Evolutionary conservation across 2,113 vertebrate genomes (phyloP), one percentile per base, ranked within the genome.

Genomic region (Scortum barcoo): DNA sequence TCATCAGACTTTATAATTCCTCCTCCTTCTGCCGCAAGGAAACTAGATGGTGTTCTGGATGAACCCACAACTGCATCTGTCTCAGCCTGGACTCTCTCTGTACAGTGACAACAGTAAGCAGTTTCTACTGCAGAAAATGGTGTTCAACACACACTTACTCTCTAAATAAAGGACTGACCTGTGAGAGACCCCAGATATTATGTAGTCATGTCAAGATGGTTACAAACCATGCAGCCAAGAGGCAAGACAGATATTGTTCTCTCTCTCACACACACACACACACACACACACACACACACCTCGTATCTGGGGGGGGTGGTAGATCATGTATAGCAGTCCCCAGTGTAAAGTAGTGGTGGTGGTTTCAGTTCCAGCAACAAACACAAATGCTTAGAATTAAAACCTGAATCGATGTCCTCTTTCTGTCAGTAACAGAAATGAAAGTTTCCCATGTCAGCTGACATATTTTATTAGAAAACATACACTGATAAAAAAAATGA

Each of bases 301-400:
- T 94, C 97, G 96, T 54, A 96, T 91, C 60, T 96, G 92, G 1
- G 96, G 96, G 50, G 96, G 96, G 50, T 96, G 0, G 0, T 72
- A 3, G 22, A 93, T 95, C 96, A 97, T 95, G n/a, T 88, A 97
- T 0, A 97, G 89, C 42, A 97, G 73, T 19, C 85, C 96, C 97
- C 96, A 97, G 62, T 89, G 87, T 26, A 97, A 42, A 0, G 96
- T 97, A 0, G 96, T 94, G 1, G 95, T 89, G 0, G 95, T 95
- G 13, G 97, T 97, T 92, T 97, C 96, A 0, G 96, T 97, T 72
- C 96, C 96, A 4, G 95, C 96, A 0, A 86, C 54, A 57, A 97
- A 93, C 57, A 14, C 0, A 97, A 87, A 46, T 96, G 94, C 19
- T 93, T 75, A 0, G 95, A 73, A 19, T 72, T 22, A 81, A 97